Percentiles rank a stretch among this genome's conserved stretches.
These are phyloP conservation scores for Beroe forskalii DNA, from an alignment of 37 sponge, comb jelly and placozoan genomes.

Conservation along the genomic window DNA sequence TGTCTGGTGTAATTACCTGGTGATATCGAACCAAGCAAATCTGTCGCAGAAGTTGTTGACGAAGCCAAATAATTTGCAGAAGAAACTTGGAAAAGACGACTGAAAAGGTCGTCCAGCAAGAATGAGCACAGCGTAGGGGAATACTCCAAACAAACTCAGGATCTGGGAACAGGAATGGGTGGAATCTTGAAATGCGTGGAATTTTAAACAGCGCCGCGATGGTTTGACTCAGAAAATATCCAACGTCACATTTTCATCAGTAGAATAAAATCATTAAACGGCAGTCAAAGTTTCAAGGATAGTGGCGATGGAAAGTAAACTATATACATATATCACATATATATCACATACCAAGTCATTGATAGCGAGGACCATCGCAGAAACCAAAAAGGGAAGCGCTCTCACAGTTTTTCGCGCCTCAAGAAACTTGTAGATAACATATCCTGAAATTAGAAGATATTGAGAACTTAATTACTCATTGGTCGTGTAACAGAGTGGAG, in stretches of 20 bases:
- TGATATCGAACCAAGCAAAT: slow-evolving; percentile 42
- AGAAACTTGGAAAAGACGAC: not conserved
- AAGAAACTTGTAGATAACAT: not conserved
- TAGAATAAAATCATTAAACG: not conserved
- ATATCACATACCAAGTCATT: slow-evolving; percentile 20
- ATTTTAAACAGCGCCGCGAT: no score
- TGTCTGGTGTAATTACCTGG: no score
- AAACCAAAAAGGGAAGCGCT: slow-evolving; percentile 1
- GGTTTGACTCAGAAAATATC: no score
- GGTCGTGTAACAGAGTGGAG: no score
- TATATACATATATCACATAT: not conserved
- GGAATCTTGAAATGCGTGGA: no score
- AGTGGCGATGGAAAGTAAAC: no score
- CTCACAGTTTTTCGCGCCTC: not conserved
- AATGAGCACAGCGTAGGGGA: slow-evolving; percentile 9
- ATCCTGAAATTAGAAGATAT: not conserved
- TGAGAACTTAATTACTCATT: no score
- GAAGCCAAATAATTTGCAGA: slow-evolving; percentile 47
- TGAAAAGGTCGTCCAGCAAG: not conserved
- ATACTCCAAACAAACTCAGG: not conserved
- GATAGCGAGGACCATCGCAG: slow-evolving; percentile 2
- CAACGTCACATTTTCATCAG: not conserved
- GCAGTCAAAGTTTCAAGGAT: no score
- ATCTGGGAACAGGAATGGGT: not conserved
- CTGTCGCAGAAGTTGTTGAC: slow-evolving; percentile 28